Conservation (phyloP, 2,113 vertebrate species). For the Empidonax alnorum region DNA sequence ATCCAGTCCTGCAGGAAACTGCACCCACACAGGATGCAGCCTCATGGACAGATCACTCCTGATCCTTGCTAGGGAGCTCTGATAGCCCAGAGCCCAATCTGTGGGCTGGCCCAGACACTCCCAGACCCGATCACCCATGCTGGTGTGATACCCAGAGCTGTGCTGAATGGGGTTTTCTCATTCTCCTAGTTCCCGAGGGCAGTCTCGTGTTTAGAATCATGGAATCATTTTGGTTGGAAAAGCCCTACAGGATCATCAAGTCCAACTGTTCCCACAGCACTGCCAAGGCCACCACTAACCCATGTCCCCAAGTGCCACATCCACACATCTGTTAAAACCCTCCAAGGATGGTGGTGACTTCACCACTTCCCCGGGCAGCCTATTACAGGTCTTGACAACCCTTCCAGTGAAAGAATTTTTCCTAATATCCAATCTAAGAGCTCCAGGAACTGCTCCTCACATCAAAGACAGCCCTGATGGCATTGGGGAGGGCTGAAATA, state of each 20-base stretch:
- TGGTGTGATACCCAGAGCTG: not conserved
- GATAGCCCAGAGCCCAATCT: fast-evolving
- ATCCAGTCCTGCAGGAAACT: not conserved
- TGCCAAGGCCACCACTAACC: not conserved
- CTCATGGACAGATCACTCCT: not conserved
- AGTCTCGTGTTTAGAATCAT: fast-evolving
- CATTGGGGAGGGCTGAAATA: fast-evolving
- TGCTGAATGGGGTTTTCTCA: fast-evolving
- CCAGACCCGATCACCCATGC: fast-evolving
- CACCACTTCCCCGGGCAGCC: not conserved
- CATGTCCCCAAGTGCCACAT: not conserved
- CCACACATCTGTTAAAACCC: not conserved
- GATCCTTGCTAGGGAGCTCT: not conserved
- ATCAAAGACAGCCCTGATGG: not conserved
- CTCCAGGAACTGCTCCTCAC: not conserved
- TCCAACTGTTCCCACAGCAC: not conserved
- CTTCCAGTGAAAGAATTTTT: not conserved
- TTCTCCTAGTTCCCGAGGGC: not conserved
- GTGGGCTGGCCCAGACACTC: fast-evolving
- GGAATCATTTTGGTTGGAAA: not conserved
- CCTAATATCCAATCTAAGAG: not conserved
- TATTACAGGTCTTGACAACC: not conserved
- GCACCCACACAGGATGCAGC: not conserved
- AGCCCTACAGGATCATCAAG: not conserved
- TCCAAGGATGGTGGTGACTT: not conserved